Conservation (phyloP, 2,888 invertebrate genomes). For the Boloria selene region DNA sequence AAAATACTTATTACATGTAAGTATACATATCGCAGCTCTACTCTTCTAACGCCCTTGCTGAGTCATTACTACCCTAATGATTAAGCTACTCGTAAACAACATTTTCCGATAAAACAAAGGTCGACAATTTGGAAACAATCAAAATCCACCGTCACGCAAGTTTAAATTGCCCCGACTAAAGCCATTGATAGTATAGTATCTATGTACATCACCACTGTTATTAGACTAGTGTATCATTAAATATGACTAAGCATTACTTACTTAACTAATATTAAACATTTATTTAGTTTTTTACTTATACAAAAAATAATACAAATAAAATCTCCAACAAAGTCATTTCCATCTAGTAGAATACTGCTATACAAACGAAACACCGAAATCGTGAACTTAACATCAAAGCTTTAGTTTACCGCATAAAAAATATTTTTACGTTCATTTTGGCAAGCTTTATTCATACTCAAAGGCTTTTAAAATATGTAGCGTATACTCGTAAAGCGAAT, state of each 20-base stretch:
- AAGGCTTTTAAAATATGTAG: conserved; percentile 14
- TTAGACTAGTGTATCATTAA: too few relatives aligned
- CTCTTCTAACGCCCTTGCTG: not conserved
- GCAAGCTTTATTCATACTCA: conserved; percentile 7
- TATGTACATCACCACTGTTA: conserved; percentile 8
- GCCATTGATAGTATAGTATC: conserved; percentile 18
- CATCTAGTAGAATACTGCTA: not conserved
- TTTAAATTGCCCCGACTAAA: conserved; percentile 17
- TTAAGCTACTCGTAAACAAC: conserved; percentile 4
- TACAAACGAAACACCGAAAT: not conserved
- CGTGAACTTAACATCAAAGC: not conserved
- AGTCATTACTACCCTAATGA: conserved; percentile 9
- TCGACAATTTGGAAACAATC: conserved; percentile 22
- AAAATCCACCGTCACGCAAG: conserved; percentile 12
- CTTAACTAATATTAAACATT: too few relatives aligned
- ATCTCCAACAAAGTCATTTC: too few relatives aligned
- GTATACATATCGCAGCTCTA: not conserved
- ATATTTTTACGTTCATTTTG: not conserved
- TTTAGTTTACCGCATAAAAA: not conserved
- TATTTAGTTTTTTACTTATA: too few relatives aligned
- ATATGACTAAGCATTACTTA: too few relatives aligned
- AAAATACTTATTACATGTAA: not conserved
- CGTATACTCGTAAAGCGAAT: not conserved
- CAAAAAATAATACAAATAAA: too few relatives aligned
- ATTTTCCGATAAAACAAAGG: conserved; percentile 21